These are phyloP conservation scores for Dendroctonus valens DNA, from an alignment of 1,140 invertebrate genomes.

Conservation along the genomic window DNA sequence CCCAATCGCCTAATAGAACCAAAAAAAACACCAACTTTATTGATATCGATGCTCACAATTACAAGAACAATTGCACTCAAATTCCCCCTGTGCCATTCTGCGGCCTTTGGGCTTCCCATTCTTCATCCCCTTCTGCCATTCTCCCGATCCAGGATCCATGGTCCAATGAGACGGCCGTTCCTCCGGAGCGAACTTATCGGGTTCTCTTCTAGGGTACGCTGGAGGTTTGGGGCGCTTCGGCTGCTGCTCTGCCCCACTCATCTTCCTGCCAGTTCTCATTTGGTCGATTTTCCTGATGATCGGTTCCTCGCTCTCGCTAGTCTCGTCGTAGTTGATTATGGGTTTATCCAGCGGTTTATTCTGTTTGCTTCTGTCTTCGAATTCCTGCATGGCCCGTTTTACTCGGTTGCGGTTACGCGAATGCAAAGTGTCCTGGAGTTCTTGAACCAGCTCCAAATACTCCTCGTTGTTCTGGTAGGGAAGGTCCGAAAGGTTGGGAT, in stretches of 20 bases:
- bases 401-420: slow-evolving; percentile 43
- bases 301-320: slow-evolving; percentile 35
- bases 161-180: slow-evolving; percentile 37
- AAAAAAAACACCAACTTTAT: background rate
- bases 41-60: slow-evolving; percentile 12
- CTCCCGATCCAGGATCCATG: slow-evolving; percentile 41
- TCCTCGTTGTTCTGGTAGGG: slow-evolving; percentile 48
- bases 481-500: slow-evolving; percentile 27
- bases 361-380: slow-evolving; percentile 44
- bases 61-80: slow-evolving; percentile 16
- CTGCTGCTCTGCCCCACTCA: slow-evolving; percentile 22
- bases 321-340: slow-evolving; percentile 44
- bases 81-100: background rate
- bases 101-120: background rate
- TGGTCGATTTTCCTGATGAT: slow-evolving; percentile 32
- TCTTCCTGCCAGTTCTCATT: slow-evolving; percentile 27
- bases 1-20: too few species aligned
- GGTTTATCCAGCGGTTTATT: slow-evolving; percentile 46
- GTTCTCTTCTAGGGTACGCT: background rate
- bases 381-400: slow-evolving; percentile 43
- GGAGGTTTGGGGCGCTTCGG: slow-evolving; percentile 19
- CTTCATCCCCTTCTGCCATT: slow-evolving; percentile 39
- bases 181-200: background rate
- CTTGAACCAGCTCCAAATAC: slow-evolving; percentile 44
- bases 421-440: slow-evolving; percentile 43